A percentile compares a stretch with the other conserved stretches of the same genome.
Conservation (phyloP, 2,888 invertebrate species). For the Drosophila incognita region DNA sequence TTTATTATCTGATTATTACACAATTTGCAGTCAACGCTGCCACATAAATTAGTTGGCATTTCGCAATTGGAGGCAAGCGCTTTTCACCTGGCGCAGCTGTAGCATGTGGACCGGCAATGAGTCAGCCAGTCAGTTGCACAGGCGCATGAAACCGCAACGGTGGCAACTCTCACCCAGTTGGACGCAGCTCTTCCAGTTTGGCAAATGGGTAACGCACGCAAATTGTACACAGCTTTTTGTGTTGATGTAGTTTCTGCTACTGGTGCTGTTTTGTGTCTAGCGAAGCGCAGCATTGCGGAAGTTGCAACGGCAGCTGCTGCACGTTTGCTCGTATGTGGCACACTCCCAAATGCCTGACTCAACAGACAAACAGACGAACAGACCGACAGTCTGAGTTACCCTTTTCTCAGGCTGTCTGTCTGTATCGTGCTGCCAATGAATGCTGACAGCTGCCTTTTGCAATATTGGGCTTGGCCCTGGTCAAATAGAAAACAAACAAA, state of each 20-base stretch:
- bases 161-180: constrained; percentile 60
- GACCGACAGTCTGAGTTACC: constrained; percentile 39
- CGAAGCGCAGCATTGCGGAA: constrained; percentile 76
- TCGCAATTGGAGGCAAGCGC: constrained; percentile 57
- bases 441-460: constrained; percentile 70
- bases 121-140: constrained; percentile 56
- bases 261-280: constrained; percentile 48
- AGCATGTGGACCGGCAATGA: constrained; percentile 39
- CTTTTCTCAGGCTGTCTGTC: constrained; percentile 62
- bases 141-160: constrained; percentile 66
- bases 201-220: constrained; percentile 75
- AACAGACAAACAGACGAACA: constrained; percentile 1
- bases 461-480: constrained; percentile 56
- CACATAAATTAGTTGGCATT: constrained; percentile 56
- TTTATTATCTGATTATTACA: constrained; percentile 75
- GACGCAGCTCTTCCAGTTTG: constrained; percentile 41
- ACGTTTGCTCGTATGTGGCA: constrained; percentile 50
- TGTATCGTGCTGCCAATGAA: constrained; percentile 43
- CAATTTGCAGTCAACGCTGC: constrained; percentile 54
- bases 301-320: constrained; percentile 68
- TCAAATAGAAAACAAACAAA: constrained; percentile 43
- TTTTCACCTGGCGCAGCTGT: constrained; percentile 71
- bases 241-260: constrained; percentile 44
- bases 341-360: constrained; percentile 39
- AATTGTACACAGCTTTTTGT: constrained; percentile 49